Evolutionary conservation across 2,888 invertebrate species (phyloP), one percentile per base, ranked within the genome.

Genomic region (Altica lythri): DNA sequence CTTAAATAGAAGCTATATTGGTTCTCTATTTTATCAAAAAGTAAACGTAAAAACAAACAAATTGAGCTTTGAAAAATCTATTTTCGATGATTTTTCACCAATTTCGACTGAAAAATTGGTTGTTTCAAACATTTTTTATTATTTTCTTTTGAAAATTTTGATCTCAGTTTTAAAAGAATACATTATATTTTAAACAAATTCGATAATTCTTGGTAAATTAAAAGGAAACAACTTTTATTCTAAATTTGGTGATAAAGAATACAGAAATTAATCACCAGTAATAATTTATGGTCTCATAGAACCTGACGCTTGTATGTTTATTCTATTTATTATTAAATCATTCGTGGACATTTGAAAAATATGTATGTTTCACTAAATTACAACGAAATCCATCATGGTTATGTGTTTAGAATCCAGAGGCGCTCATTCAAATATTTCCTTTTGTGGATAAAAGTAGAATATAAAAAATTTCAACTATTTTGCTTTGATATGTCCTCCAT

Each of bases 321-420:
- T 49, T 40, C 40, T 42, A 49, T 49, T 40, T 49, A 32, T 19
- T 49, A 46, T 45, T 49, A 49, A 49, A 49, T 49, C 49, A 49
- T 42, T 49, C 46, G 53, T 46, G 55, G 43, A 59, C 52, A 48
- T 30, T 29, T 32, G 40, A 54, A 51, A 52, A 56, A 56, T 53
- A 48, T 30, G 45, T 35, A 27, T 25, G 48, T 48, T 40, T 37
- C 12, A 35, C 50, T 29, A 53, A 59, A 52, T 57, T 54, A 57
- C 54, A 54, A 49, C 43, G 56, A 53, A 52, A 57, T 50, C 49
- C 38, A 56, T 54, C 52, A 57, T 49, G 52, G 25, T 40, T 43
- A 27, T 49, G 49, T 50, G 27, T 45, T 19, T 45, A 22, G 32
- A 19, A 30, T n/a, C 46, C 56, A 48, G 53, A 27, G 55, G 34